Evolutionary conservation across 1,140 invertebrate species (phyloP).

Genomic region (Drosophila athabasca): DNA sequence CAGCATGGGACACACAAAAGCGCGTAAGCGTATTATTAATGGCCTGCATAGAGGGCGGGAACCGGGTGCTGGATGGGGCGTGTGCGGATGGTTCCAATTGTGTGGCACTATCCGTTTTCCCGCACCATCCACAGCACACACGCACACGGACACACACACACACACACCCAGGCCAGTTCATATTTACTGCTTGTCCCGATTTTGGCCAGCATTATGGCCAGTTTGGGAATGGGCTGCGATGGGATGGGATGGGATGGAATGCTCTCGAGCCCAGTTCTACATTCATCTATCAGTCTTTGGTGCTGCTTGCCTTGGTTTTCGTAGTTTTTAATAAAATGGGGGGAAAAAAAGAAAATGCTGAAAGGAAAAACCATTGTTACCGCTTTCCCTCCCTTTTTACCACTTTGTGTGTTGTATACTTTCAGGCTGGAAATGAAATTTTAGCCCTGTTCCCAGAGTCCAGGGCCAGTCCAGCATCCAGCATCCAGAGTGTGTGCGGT

Average conservation of each 20-base stretch:
- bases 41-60: conserved; percentile 28
- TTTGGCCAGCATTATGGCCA: conserved; percentile 50
- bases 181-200: conserved; percentile 50
- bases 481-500: no score
- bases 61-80: conserved; percentile 3
- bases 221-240: conserved; percentile 4
- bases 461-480: background rate
- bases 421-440: conserved; percentile 19
- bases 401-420: no score
- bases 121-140: background rate
- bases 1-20: conserved; percentile 44
- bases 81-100: conserved; percentile 50
- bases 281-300: conserved; percentile 35
- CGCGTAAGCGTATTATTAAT: conserved; percentile 74
- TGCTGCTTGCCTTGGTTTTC: conserved; percentile 9
- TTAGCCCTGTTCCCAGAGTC: conserved; percentile 3
- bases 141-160: conserved; percentile 6
- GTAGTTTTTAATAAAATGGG: conserved; percentile 21
- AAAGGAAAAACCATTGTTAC: conserved; percentile 14
- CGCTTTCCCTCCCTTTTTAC: no score
- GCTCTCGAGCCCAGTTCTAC: conserved; percentile 3
- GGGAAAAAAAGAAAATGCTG: no score
- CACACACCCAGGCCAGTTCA: conserved; percentile 25
- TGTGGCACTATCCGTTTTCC: conserved; percentile 25
- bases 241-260: background rate